These are phyloP conservation scores for Bos indicus DNA, from an alignment of 2,113 vertebrate species.

Conservation along the genomic window DNA sequence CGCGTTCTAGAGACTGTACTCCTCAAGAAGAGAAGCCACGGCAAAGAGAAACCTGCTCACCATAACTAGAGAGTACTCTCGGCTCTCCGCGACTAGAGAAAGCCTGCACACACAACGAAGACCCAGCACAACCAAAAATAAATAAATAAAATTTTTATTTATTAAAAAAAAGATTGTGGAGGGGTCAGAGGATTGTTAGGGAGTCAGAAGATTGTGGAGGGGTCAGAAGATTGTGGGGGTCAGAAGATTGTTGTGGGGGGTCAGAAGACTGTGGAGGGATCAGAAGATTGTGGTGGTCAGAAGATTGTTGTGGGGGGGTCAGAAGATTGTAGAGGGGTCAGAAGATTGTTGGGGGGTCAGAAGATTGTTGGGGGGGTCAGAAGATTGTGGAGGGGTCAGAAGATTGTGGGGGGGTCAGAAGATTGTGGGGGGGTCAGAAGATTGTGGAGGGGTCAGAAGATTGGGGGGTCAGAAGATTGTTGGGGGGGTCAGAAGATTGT, in stretches of 20 bases:
- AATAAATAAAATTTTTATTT: neutral
- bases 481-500: neutral
- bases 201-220: neutral
- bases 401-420: neutral
- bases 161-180: neutral
- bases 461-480: neutral
- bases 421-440: neutral
- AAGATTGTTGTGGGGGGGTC: neutral
- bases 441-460: neutral
- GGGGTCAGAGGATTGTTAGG: neutral
- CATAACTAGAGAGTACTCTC: neutral
- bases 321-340: neutral
- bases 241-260: neutral
- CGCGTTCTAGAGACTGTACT: neutral
- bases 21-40: neutral
- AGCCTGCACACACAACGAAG: neutral
- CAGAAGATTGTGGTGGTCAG: neutral
- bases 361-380: neutral
- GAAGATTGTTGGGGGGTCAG: neutral
- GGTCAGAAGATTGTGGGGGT: neutral
- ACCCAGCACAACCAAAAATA: neutral
- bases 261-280: neutral
- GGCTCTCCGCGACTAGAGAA: neutral
- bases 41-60: neutral
- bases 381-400: neutral